Evolutionary conservation across 1,140 invertebrate species (phyloP).

Genomic region (Telenomus remus): DNA sequence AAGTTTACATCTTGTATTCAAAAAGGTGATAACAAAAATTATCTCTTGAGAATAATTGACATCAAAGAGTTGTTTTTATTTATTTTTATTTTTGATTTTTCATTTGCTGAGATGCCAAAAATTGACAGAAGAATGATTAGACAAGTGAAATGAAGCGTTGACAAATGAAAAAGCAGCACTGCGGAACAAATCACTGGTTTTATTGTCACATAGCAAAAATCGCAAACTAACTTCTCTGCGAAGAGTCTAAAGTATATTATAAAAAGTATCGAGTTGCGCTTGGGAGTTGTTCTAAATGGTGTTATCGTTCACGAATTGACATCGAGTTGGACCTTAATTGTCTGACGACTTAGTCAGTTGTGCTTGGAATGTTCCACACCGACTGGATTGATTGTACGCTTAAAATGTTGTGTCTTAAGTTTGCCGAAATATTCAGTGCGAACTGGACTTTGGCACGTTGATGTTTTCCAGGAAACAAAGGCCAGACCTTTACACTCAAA

Average conservation of each 20-base stretch:
- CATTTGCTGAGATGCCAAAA: not conserved
- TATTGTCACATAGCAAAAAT: slow-evolving; percentile 31
- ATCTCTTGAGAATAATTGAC: slow-evolving; percentile 83
- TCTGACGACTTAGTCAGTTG: slow-evolving; percentile 1
- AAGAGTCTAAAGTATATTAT: slow-evolving; percentile 10
- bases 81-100: slow-evolving; percentile 6
- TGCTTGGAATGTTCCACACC: not conserved
- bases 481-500: not conserved
- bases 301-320: slow-evolving; percentile 31
- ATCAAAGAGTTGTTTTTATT: slow-evolving; percentile 70
- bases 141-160: too few relatives aligned
- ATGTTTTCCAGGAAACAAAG: not conserved
- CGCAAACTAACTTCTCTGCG: slow-evolving; percentile 5
- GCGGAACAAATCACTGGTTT: slow-evolving; percentile 25
- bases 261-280: not conserved
- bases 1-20: too few relatives aligned
- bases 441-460: not conserved
- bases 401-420: slow-evolving; percentile 1
- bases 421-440: not conserved
- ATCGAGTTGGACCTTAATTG: slow-evolving; percentile 23
- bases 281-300: slow-evolving; percentile 14
- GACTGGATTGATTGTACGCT: not conserved
- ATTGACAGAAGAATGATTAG: too few relatives aligned
- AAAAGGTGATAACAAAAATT: slow-evolving; percentile 1
- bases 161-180: not conserved